Evolutionary conservation across 2,888 invertebrate genomes (phyloP).

Genomic region (Stomorhina lunata): DNA sequence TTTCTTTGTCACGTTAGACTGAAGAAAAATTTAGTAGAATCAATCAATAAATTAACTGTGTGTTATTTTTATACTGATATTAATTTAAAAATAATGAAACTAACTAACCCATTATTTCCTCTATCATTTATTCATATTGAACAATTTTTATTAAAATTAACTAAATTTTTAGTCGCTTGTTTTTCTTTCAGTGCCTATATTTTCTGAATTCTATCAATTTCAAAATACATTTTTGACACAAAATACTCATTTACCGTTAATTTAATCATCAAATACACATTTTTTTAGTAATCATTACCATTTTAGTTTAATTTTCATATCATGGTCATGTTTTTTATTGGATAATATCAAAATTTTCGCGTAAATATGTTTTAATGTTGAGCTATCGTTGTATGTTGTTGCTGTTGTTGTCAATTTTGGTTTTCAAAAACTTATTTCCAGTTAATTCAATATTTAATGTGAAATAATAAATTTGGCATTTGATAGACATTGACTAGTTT

Average conservation of each 20-base stretch:
- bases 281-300: slow-evolving; percentile 26
- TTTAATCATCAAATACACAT: slow-evolving; percentile 11
- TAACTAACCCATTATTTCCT: too few species aligned
- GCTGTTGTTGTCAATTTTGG: neutral
- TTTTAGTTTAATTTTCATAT: slow-evolving; percentile 42
- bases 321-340: slow-evolving; percentile 47
- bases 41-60: too few species aligned
- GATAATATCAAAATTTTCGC: too few species aligned
- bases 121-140: too few species aligned
- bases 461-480: slow-evolving; percentile 20
- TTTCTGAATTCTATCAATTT: neutral
- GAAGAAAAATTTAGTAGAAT: too few species aligned
- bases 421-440: slow-evolving; percentile 15
- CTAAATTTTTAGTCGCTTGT: neutral
- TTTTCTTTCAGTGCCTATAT: slow-evolving; percentile 1
- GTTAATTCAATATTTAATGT: slow-evolving; percentile 15
- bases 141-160: neutral
- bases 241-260: slow-evolving; percentile 5
- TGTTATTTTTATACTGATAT: too few species aligned
- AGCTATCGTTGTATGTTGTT: neutral
- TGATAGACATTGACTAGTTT: neutral
- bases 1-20: too few species aligned
- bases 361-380: too few species aligned
- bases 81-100: too few species aligned
- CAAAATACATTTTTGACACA: neutral